Conservation (phyloP, 2,797 vertebrate species). For the Melanogrammus aeglefinus region DNA sequence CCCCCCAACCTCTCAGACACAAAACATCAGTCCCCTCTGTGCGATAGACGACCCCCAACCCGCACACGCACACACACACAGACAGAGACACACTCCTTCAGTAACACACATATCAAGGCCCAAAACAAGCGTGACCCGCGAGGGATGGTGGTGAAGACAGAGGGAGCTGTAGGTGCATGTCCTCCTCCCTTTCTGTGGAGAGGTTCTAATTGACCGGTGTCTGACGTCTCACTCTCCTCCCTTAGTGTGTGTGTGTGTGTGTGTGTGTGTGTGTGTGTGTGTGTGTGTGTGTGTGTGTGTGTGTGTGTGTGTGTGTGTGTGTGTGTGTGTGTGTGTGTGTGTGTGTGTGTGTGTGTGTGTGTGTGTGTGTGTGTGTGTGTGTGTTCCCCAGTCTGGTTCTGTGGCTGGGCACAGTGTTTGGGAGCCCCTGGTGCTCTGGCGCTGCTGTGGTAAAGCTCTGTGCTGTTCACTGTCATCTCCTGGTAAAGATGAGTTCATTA, state of each 20-base stretch:
- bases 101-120: constrained; percentile 66
- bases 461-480: constrained; percentile 17
- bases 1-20: constrained; percentile 34
- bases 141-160: constrained; percentile 42
- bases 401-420: constrained; percentile 19
- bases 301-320: too few relatives aligned
- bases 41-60: constrained; percentile 31
- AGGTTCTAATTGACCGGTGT: constrained; percentile 65
- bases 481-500: constrained; percentile 57
- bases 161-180: constrained; percentile 41
- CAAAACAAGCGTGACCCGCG: constrained; percentile 57
- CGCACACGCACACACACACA: too few relatives aligned
- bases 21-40: constrained; percentile 47
- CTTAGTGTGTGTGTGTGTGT: neutral
- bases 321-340: too few relatives aligned
- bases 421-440: constrained; percentile 29
- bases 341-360: neutral
- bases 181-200: constrained; percentile 45
- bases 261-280: neutral
- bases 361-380: neutral
- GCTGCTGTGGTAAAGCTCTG: constrained; percentile 21
- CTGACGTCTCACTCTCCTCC: constrained; percentile 65
- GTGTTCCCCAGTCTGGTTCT: constrained; percentile 32
- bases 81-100: constrained; percentile 43
- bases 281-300: neutral